Evolutionary conservation across 1,140 invertebrate genomes (phyloP).

Genomic region (Halyomorpha halys): DNA sequence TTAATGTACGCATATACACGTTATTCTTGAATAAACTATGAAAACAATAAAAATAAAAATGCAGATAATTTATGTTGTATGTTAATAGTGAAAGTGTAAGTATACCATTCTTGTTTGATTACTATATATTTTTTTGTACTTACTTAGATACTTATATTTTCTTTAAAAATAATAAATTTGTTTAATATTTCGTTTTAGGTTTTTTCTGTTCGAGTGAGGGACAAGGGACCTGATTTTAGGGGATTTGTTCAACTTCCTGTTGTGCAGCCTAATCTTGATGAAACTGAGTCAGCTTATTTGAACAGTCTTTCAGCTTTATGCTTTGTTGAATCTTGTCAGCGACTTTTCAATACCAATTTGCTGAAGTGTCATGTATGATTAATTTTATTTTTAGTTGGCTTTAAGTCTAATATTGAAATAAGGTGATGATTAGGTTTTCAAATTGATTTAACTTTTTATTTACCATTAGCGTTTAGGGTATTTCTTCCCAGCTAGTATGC

Average conservation of each 20-base stretch:
- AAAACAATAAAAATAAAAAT: no score
- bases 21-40: no score
- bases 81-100: no score
- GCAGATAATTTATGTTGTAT: no score
- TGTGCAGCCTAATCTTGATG: conserved; percentile 38
- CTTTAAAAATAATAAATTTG: no score
- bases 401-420: no score
- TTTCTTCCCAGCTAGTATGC: no score
- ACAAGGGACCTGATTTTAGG: conserved; percentile 57
- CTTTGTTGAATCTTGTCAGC: conserved; percentile 54
- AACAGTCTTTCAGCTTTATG: conserved; percentile 48
- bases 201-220: conserved; percentile 57
- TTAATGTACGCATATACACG: no score
- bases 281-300: conserved; percentile 38
- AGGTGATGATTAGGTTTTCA: no score
- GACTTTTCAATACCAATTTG: conserved; percentile 44
- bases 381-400: conserved; percentile 23
- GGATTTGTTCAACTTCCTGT: conserved; percentile 63
- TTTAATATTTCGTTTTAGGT: conserved; percentile 38
- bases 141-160: not conserved
- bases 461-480: no score
- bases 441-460: no score
- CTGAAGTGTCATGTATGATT: conserved; percentile 45
- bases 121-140: not conserved
- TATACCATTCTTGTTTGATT: no score